These are phyloP conservation scores for Pseudomyrmex concolor DNA, from an alignment of 1,140 invertebrate species.

Conservation along the genomic window DNA sequence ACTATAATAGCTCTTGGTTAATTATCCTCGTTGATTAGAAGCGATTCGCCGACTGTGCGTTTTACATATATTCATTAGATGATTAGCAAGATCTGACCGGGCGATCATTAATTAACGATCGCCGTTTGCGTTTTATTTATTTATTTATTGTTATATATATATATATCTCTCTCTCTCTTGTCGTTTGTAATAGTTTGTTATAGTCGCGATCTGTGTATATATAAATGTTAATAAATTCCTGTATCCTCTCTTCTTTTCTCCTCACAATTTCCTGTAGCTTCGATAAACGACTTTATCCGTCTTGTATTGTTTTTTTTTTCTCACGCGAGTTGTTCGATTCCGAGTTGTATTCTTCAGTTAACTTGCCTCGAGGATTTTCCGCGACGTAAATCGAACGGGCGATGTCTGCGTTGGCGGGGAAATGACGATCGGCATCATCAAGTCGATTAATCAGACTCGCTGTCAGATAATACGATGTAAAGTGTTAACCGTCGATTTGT, in stretches of 20 bases:
- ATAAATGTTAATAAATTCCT: constrained; percentile 67
- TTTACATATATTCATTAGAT: too few species aligned
- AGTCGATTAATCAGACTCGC: constrained; percentile 39
- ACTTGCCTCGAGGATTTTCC: neutral
- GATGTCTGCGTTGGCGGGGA: constrained; percentile 19
- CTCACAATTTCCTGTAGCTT: constrained; percentile 31
- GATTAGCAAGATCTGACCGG: constrained; percentile 2
- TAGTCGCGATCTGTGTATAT: constrained; percentile 55
- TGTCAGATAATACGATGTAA: constrained; percentile 20
- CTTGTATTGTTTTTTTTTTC: neutral
- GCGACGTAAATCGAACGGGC: too few species aligned
- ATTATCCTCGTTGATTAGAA: constrained; percentile 30
- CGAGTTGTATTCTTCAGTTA: neutral
- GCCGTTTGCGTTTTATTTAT: constrained; percentile 51
- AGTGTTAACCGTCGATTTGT: constrained; percentile 6
- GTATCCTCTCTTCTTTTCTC: constrained; percentile 35
- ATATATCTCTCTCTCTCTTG: constrained; percentile 6
- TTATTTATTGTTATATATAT: constrained; percentile 29
- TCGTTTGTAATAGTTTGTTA: constrained; percentile 29
- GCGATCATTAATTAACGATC: neutral
- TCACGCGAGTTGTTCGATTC: neutral
- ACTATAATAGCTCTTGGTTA: constrained; percentile 58
- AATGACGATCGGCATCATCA: constrained; percentile 22
- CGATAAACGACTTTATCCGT: constrained; percentile 38
- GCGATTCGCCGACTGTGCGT: neutral